These are phyloP conservation scores for Rhinolophus sinicus DNA, from an alignment of 2,113 vertebrate genomes.

Conservation along the genomic window DNA sequence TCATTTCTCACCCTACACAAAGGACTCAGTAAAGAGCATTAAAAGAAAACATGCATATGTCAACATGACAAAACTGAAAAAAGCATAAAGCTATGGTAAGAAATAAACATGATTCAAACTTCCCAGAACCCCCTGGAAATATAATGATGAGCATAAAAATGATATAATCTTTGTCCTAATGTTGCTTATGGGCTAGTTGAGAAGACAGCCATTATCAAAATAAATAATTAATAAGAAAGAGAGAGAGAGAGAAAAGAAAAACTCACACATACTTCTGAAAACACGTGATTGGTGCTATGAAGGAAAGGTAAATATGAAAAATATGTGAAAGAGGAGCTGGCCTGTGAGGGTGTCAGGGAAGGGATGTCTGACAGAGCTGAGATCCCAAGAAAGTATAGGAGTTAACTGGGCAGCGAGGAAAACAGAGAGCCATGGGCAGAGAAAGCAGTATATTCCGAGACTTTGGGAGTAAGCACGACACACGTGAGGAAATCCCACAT, in stretches of 20 bases:
- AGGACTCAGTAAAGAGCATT: not conserved
- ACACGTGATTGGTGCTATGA: not conserved
- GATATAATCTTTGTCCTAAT: not conserved
- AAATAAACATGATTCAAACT: conserved; percentile 26
- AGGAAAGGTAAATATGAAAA: not conserved
- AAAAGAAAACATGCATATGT: not conserved
- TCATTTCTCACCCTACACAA: conserved; percentile 1
- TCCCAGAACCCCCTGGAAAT: not conserved
- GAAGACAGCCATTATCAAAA: not conserved
- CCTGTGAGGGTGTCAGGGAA: not conserved
- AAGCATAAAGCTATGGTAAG: not conserved
- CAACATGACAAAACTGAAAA: conserved; percentile 22
- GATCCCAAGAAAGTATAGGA: not conserved
- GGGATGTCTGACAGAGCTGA: not conserved
- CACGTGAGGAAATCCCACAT: not conserved
- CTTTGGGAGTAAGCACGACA: not conserved
- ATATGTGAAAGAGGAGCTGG: not conserved
- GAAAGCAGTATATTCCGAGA: not conserved
- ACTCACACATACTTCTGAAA: not conserved
- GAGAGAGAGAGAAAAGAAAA: not conserved
- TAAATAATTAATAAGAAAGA: not conserved
- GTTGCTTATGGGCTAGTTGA: not conserved
- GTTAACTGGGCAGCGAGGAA: not conserved
- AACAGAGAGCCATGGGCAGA: not conserved
- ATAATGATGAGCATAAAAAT: not conserved